Conservation (phyloP, 2,113 vertebrate species). For the Rafetus swinhoei region DNA sequence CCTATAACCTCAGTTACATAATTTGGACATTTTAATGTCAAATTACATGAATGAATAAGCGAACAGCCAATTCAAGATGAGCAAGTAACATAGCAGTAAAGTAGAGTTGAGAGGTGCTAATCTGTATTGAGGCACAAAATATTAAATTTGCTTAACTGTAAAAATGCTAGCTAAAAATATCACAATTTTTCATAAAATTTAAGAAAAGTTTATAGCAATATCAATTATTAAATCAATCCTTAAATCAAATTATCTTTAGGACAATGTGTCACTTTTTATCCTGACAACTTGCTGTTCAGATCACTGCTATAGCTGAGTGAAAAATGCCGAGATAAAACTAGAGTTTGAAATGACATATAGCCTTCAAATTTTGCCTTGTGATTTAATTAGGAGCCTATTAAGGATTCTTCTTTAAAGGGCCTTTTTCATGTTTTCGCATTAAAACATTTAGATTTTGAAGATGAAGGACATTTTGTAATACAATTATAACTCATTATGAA, state of each 20-base stretch:
- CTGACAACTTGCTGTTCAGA: not conserved
- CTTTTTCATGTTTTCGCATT: not conserved
- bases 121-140: not conserved
- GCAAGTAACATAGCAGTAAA: not conserved
- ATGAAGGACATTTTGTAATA: not conserved
- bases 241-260: not conserved
- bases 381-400: constrained; percentile 22
- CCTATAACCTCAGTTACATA: not conserved
- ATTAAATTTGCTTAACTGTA: not conserved
- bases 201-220: not conserved
- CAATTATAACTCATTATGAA: not conserved
- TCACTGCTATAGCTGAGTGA: not conserved
- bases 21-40: not conserved
- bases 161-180: not conserved
- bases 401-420: not conserved
- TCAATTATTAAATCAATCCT: constrained; percentile 1
- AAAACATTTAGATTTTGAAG: not conserved
- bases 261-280: not conserved
- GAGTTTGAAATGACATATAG: not conserved
- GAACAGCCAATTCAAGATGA: not conserved
- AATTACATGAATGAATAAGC: not conserved
- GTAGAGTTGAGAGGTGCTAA: not conserved
- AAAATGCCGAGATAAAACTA: constrained; percentile 21
- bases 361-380: not conserved
- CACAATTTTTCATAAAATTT: not conserved